Evolutionary conservation across 92 coral and sea anemone species (phyloP).

Genomic region (Scolanthus callimorphus): DNA sequence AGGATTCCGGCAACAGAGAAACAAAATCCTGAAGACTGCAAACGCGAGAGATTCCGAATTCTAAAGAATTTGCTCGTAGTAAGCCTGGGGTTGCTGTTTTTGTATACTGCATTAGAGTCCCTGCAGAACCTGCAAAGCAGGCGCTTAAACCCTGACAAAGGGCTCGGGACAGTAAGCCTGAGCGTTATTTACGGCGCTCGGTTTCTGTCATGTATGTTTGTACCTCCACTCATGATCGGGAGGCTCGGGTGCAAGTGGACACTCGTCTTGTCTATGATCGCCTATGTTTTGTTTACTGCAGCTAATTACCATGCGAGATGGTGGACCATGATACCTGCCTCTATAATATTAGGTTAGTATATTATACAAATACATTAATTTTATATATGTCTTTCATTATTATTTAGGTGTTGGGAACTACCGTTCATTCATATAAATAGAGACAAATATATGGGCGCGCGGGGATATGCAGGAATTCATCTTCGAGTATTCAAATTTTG

Average conservation of each 20-base stretch:
- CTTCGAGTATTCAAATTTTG: no score
- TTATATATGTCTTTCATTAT: no score
- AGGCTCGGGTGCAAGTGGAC: slow-evolving; percentile 78
- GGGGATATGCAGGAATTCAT: no score
- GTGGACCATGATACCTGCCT: slow-evolving; percentile 72
- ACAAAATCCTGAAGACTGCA: slow-evolving; percentile 35
- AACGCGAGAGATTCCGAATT: slow-evolving; percentile 53
- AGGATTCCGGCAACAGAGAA: no score
- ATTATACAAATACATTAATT: no score
- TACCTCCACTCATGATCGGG: slow-evolving; percentile 69
- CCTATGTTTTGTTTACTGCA: slow-evolving; percentile 54
- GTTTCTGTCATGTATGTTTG: slow-evolving; percentile 63
- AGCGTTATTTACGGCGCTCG: slow-evolving; percentile 58
- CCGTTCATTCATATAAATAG: no score
- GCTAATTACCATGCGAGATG: slow-evolving; percentile 71
- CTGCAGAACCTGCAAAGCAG: slow-evolving; percentile 81
- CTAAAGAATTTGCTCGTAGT: slow-evolving; percentile 74
- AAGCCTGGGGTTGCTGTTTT: slow-evolving; percentile 80
- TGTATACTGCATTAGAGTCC: slow-evolving; percentile 86
- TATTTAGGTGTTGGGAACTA: no score
- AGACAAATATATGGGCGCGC: no score
- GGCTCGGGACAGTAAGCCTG: slow-evolving; percentile 60
- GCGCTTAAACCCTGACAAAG: slow-evolving; percentile 68
- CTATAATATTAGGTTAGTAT: slow-evolving; percentile 57
- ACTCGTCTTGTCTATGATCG: slow-evolving; percentile 55